Base-by-base conservation (phyloP, 2,888 invertebrate species). In the Mimumesa dahlbomi region DNA sequence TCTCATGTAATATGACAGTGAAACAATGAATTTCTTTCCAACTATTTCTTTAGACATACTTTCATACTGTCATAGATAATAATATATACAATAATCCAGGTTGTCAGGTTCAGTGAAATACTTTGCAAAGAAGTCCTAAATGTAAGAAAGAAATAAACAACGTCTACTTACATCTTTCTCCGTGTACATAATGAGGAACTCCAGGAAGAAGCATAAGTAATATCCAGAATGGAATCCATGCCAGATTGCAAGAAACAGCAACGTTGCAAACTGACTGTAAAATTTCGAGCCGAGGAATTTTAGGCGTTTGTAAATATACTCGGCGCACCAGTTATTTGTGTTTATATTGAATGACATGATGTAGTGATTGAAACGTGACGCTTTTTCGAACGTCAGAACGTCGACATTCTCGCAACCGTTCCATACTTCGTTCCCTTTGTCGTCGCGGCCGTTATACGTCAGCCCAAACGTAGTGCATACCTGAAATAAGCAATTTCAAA, bases 221-320 rank as follows among this genome's bases (percentile, higher is more conserved):
- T 99, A 99, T 0, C 99, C 98, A 7, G 95, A 94, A 86, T 97
- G 95, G 54, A 97, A 93, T 9, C 99, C 99, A 89, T 99, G 99
- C 99, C 99, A 99, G 0, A 98, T 85, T 0, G 99, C 97, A 36
- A 99, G 92, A 90, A 98, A 99, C 0, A 93, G 61, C 38, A 99
- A 90, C 0, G 98, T 96, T 0, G 93, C 91, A 0, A 93, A 91
- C 89, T 99, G 98, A 73, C 98, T 98, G 1, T 94, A 90, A 38
- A 92, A 68, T 48, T 85, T 88, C 3, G 77, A 92, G 46, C 96
- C 96, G 48, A 99, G 91, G 89, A 98, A 98, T 86, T 95, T 96
- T 40, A 99, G 91, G 2, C 99, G 92, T 88, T 98, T 98, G 91
- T 97, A 99, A 18, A 99, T 91, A 88, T 99, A 98, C 90, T 97